These are phyloP conservation scores for Nebria salina DNA, from an alignment of 2,888 invertebrate species.

Conservation along the genomic window DNA sequence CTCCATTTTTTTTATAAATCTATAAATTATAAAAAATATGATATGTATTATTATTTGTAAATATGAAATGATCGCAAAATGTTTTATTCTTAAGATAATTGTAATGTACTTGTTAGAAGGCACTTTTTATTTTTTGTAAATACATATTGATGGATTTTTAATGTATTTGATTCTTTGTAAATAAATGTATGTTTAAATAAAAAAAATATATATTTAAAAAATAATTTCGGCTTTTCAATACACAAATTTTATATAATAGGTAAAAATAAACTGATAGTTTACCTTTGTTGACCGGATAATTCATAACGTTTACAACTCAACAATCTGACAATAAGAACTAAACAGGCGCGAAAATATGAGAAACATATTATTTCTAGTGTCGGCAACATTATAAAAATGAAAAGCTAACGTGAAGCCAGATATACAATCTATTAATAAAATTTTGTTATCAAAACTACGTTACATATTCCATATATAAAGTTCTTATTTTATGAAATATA, in stretches of 20 bases:
- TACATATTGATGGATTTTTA: constrained; percentile 46
- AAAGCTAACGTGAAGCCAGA: no score
- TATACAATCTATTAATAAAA: no score
- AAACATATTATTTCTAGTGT: no score
- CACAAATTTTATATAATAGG: background rate
- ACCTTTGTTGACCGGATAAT: no score
- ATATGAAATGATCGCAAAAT: constrained; percentile 41
- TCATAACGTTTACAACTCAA: no score
- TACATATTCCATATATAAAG: no score
- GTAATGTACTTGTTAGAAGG: constrained; percentile 46
- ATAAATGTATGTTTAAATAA: constrained; percentile 46
- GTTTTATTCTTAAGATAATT: constrained; percentile 43
- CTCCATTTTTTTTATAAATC: background rate
- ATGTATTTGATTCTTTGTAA: constrained; percentile 47
- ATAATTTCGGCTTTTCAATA: background rate
- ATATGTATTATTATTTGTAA: constrained; percentile 42
- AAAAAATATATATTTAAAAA: constrained; percentile 37
- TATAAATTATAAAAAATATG: constrained; percentile 12
- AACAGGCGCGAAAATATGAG: no score
- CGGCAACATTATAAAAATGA: no score
- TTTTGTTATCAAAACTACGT: no score
- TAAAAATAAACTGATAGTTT: no score
- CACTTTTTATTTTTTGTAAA: constrained; percentile 44
- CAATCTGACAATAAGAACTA: no score
- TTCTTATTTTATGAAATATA: no score